Evolutionary conservation across 2,888 invertebrate genomes (phyloP), one percentile per base, ranked within the genome.

Genomic region (Thymelicus lineola): DNA sequence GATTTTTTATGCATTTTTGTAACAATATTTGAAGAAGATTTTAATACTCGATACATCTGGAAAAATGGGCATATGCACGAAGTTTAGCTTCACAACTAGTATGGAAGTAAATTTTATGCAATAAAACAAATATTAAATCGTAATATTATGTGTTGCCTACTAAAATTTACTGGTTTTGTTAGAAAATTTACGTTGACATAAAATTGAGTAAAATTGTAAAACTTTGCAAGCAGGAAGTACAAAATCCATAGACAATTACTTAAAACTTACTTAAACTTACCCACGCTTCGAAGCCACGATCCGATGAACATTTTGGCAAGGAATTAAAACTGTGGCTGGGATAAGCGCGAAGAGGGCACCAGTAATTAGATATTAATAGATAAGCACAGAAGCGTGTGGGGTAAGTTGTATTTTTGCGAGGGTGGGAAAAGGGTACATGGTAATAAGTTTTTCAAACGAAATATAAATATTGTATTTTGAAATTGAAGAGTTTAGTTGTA

Each of bases 301-400:
- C 53, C 60, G 60, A 53, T 15, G 67, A 71, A 69, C 75, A 73
- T 75, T n/a, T 76, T 74, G 75, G 75, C 72, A 67, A 71, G 71
- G 72, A 77, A 78, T 71, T 76, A 70, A 79, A 75, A 75, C 75
- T 78, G 75, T 74, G 70, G 75, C 76, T 73, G 64, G 80, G 79
- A 84, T 82, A 81, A 81, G 70, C 74, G 75, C 77, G 66, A 70
- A 74, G 70, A 76, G 79, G 79, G 80, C 76, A 79, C 79, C 77
- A 80, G 80, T 87, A 85, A 87, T 88, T 87, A 87, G 82, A 85
- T 85, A 86, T 88, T 86, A 86, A 86, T 85, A 85, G 84, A 83
- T 84, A 84, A 84, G 81, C 81, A 72, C 75, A 66, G 80, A 75
- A 81, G 80, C 81, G 81, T 82, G 82, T 77, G 53, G 73, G 72